Conservation (phyloP, 2,113 vertebrate genomes). For the Elanus axillaris region DNA sequence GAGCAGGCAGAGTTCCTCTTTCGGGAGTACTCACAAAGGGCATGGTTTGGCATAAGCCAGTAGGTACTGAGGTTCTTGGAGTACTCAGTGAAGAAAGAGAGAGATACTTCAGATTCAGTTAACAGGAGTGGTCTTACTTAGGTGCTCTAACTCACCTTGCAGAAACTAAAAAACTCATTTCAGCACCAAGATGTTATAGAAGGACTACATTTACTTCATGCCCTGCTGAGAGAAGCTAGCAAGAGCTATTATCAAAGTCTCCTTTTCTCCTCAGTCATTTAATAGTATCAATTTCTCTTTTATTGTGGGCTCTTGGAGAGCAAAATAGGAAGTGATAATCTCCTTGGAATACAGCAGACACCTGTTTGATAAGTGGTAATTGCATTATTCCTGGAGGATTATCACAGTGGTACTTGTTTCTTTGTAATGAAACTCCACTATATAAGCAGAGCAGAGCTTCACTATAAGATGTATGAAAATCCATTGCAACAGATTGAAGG, state of each 20-base stretch:
- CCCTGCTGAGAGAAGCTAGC: slow-evolving; percentile 39
- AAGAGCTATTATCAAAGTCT: slow-evolving; percentile 32
- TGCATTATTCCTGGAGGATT: slow-evolving; percentile 54
- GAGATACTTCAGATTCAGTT: neutral
- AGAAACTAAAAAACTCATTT: neutral
- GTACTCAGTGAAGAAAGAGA: neutral
- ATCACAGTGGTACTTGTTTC: slow-evolving; percentile 34
- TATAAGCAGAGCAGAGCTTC: neutral
- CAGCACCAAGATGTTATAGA: neutral
- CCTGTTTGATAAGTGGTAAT: slow-evolving; percentile 63
- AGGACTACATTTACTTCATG: neutral
- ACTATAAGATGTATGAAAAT: neutral
- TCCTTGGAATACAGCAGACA: slow-evolving; percentile 51
- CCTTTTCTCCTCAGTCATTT: slow-evolving; percentile 32
- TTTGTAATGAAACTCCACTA: slow-evolving; percentile 24
- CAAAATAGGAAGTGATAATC: slow-evolving; percentile 53
- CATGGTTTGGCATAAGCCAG: neutral
- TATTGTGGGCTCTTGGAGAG: slow-evolving; percentile 7
- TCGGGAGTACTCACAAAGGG: neutral
- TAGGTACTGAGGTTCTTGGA: neutral
- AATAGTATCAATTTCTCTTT: slow-evolving; percentile 59
- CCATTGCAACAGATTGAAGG: neutral
- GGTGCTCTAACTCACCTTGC: neutral
- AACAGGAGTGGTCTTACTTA: neutral
- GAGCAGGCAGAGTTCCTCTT: neutral